Conservation (phyloP, 2,113 vertebrate species). For the human (Homo sapiens) region GRCh38 chr9:106911001-106911500, state of each 20-base stretch:
- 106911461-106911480: neutral
- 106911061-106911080: conserved; percentile 37
- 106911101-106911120: neutral
- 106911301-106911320: neutral
- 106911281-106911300: neutral
- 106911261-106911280: conserved; percentile 4
- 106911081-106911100: neutral
- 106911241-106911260: conserved; percentile 46
- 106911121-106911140: neutral
- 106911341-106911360: neutral
- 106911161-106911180: neutral
- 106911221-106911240: conserved; percentile 9
- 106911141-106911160: neutral
- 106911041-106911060: neutral
- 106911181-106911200: neutral
- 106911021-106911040: neutral
- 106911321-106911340: neutral
- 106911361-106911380: neutral
- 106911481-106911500: neutral
- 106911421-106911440: neutral
- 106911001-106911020: neutral
- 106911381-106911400: neutral
- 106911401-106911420: neutral
- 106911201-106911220: neutral
- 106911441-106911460: neutral